Percentiles rank a stretch among this genome's conserved stretches.
These are phyloP conservation scores for Perca schrenkii DNA, from an alignment of 2,113 vertebrate genomes.

Conservation along the genomic window DNA sequence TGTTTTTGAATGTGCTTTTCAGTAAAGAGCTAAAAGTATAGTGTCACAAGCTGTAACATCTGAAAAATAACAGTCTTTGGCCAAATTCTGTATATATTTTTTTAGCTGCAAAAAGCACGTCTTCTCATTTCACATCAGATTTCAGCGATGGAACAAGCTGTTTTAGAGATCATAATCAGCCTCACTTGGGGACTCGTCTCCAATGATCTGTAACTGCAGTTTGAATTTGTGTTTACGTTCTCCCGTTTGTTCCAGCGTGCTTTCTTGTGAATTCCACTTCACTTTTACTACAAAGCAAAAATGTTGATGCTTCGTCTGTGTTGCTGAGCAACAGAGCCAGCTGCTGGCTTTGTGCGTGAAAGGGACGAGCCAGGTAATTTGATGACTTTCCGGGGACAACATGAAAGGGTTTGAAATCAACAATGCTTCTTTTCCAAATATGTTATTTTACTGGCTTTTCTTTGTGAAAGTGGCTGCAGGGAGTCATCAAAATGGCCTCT, in stretches of 20 bases:
- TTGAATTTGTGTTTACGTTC: neutral
- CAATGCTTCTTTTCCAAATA: neutral
- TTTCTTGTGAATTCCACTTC: neutral
- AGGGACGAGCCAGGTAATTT: neutral
- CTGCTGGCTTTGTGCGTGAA: slow-evolving; percentile 16
- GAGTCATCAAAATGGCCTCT: slow-evolving; percentile 3
- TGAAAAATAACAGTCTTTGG: too few relatives aligned
- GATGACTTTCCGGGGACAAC: slow-evolving; percentile 21
- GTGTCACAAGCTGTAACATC: neutral
- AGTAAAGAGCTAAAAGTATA: neutral
- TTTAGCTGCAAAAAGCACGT: neutral
- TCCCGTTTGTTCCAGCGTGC: neutral
- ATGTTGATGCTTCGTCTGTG: neutral
- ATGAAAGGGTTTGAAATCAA: slow-evolving; percentile 33
- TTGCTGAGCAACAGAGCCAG: slow-evolving; percentile 1
- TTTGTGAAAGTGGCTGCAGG: neutral
- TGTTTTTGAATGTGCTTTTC: neutral
- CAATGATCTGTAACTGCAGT: slow-evolving; percentile 11
- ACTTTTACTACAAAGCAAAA: neutral
- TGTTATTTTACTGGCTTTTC: slow-evolving; percentile 10
- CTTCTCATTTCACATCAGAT: neutral
- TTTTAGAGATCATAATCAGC: neutral
- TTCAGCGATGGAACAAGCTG: neutral
- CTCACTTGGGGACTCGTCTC: neutral
- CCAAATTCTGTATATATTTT: too few relatives aligned